Base-by-base conservation (phyloP, 1,140 invertebrate species). In the Drosophila watanabei region DNA sequence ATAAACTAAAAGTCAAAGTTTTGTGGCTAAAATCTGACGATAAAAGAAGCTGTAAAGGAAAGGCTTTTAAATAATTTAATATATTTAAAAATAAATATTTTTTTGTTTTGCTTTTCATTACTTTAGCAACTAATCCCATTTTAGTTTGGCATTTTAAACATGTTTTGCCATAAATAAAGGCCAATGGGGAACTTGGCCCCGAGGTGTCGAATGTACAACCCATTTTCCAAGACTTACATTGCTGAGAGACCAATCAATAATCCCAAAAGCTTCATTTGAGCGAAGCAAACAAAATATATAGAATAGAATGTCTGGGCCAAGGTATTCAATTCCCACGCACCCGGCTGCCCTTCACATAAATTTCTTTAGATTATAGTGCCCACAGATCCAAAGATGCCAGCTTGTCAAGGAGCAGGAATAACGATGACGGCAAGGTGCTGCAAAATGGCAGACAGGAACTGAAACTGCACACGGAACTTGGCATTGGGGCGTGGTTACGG, bases 361-460 rank as follows among this genome's bases (percentile, higher is more conserved):
- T 70, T 80, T 75, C 76, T 69, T 69, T 75, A 60, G 85, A 89
- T 89, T 89, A 89, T 81, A 88, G 85, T 89, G 85, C 77, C 64
- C 51, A 63, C 70, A 58, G 76, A 65, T 70, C 77, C 85, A 61
- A 88, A 88, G 82, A 87, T 89, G 81, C 84, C 78, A 84, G 85
- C 61, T 71, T 75, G 84, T 87, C 84, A 87, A 64, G 77, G 60
- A 76, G 59, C 57, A 62, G 16, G 45, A 63, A 35, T 48, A 61
- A 52, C 70, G 77, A 72, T 81, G 77, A 73, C 68, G 64, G 72
- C 52, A 80, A 87, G 85, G 85, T 89, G 80, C 68, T 78, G 65
- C 51, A 51, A 62, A 79, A 60, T 78, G 43, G 60, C 76, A 72
- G 77, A 65, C 76, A 72, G 77, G 54, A 79, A 57, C 41, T 63